phyloP scores from a whole-genome alignment of 2,797 vertebrate species.

The Corythornis leucogaster region DNA sequence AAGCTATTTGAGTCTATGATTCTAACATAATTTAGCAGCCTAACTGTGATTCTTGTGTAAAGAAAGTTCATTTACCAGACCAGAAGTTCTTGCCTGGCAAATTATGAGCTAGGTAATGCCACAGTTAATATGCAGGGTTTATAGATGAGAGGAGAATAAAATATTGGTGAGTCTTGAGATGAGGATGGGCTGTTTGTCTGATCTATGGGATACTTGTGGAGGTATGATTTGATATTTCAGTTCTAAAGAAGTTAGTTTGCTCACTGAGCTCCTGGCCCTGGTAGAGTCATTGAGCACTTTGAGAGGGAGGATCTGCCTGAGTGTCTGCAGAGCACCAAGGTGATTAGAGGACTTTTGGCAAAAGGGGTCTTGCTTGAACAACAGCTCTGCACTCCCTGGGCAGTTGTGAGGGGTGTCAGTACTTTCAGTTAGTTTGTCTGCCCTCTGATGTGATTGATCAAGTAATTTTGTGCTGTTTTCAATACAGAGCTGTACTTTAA shows the following conservation, averaged over 20 bases:
- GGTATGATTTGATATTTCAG: background rate
- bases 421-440: background rate
- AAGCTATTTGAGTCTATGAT: background rate
- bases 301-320: background rate
- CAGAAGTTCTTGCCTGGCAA: background rate
- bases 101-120: background rate
- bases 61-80: background rate
- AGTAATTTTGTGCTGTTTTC: background rate
- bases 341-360: background rate
- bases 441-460: background rate
- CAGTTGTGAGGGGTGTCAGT: background rate
- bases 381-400: background rate
- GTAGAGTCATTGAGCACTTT: background rate
- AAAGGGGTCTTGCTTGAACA: background rate
- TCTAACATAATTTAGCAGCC: background rate
- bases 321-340: background rate
- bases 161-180: background rate
- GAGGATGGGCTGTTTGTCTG: background rate
- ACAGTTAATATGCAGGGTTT: background rate
- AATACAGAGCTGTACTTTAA: no score
- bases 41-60: fast-evolving
- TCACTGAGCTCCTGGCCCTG: background rate
- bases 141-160: background rate
- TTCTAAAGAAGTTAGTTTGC: background rate
- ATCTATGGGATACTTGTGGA: background rate